These are phyloP conservation scores for Melanotaenia trifasciata DNA, from an alignment of 2,797 vertebrate genomes.

Conservation along the genomic window DNA sequence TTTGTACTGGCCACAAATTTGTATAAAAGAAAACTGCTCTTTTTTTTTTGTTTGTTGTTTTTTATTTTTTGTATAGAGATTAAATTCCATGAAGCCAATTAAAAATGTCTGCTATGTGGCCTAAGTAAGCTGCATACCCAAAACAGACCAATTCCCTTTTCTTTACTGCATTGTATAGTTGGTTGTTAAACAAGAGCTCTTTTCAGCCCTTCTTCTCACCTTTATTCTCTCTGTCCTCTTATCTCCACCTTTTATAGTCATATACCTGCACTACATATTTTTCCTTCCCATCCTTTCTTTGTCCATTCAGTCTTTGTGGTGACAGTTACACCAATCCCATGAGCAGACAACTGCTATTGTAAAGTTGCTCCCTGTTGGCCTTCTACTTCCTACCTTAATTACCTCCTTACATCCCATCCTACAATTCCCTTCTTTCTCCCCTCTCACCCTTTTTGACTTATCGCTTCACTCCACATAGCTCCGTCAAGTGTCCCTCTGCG, in stretches of 20 bases:
- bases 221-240: constrained; percentile 10
- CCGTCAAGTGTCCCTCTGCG: constrained; percentile 21
- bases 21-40: not conserved
- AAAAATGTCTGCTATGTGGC: not conserved
- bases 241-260: constrained; percentile 38
- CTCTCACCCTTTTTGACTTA: constrained; percentile 40
- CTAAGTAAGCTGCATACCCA: not conserved
- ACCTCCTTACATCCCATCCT: constrained; percentile 40
- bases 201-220: constrained; percentile 20
- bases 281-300: constrained; percentile 22
- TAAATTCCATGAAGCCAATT: not conserved
- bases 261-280: constrained; percentile 37
- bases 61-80: not conserved
- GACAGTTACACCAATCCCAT: constrained; percentile 27
- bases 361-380: constrained; percentile 39
- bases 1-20: not conserved
- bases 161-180: constrained; percentile 35
- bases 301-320: constrained; percentile 32
- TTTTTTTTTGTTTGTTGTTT: too few species aligned
- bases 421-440: constrained; percentile 21
- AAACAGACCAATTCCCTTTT: constrained; percentile 19
- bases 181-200: constrained; percentile 57
- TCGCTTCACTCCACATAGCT: constrained; percentile 44
- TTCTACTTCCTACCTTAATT: constrained; percentile 49
- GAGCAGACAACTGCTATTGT: constrained; percentile 48